Percentiles rank a stretch among this genome's conserved stretches.
These are phyloP conservation scores for Brachionus calyciflorus DNA, from an alignment of 1,140 invertebrate genomes.

Conservation along the genomic window DNA sequence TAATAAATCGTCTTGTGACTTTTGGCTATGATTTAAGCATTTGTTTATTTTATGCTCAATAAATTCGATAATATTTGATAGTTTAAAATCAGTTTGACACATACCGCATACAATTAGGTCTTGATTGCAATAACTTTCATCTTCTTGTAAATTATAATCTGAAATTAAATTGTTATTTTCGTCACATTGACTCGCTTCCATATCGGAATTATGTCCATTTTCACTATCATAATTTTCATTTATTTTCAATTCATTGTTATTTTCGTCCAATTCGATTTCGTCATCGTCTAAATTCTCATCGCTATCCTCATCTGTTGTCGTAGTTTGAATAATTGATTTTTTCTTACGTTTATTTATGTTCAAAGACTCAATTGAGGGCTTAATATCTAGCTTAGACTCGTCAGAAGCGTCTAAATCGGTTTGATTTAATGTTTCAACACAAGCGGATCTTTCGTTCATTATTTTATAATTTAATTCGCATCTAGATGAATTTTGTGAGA, in stretches of 20 bases:
- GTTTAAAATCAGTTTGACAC: constrained; percentile 42
- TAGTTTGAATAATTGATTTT: background rate
- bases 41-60: constrained; percentile 46
- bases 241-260: constrained; percentile 35
- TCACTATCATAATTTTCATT: background rate
- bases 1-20: background rate
- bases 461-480: background rate
- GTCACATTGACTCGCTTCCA: constrained; percentile 3
- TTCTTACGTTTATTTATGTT: constrained; percentile 35
- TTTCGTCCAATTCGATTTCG: constrained; percentile 6
- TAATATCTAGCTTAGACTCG: background rate
- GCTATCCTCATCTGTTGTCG: constrained; percentile 16
- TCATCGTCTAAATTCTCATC: constrained; percentile 24
- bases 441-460: constrained; percentile 23
- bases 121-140: constrained; percentile 11
- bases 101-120: constrained; percentile 45
- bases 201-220: constrained; percentile 8
- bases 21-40: constrained; percentile 22
- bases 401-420: background rate
- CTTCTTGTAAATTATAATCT: constrained; percentile 4
- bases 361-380: background rate
- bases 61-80: constrained; percentile 35
- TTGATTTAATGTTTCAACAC: constrained; percentile 20
- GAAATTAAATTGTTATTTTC: constrained; percentile 22
- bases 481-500: background rate